A percentile compares a stretch with the other conserved stretches of the same genome.
Evolutionary conservation across 2,888 invertebrate species (phyloP).

Genomic region (Tinea pellionella): DNA sequence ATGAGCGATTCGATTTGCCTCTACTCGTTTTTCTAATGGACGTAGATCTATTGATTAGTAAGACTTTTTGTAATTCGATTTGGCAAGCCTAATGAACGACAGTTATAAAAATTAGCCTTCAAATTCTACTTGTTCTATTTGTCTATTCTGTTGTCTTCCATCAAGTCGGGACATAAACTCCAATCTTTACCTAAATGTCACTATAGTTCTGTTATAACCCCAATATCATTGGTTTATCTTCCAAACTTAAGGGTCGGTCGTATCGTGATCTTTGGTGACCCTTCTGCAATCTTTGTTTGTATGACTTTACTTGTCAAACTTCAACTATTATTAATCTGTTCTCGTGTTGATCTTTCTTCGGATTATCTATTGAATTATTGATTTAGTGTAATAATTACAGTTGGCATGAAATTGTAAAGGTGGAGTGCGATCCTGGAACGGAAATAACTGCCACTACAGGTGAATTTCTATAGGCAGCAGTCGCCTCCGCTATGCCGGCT

Average conservation of each 20-base stretch:
- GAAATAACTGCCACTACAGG: too few species aligned
- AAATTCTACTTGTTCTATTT: too few species aligned
- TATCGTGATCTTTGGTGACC: constrained; percentile 3
- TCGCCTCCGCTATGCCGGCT: too few species aligned
- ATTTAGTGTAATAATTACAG: background rate
- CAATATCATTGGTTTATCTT: background rate
- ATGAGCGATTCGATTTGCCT: too few species aligned
- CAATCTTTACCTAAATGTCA: background rate
- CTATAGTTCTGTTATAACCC: background rate
- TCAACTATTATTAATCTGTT: background rate
- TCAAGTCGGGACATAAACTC: background rate
- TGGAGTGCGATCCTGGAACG: too few species aligned
- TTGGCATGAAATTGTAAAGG: too few species aligned
- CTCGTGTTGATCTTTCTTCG: background rate
- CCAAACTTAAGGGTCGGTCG: constrained; percentile 1
- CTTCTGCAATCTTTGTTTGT: background rate
- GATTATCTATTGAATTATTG: background rate
- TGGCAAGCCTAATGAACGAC: too few species aligned
- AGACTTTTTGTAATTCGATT: too few species aligned
- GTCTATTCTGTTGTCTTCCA: background rate
- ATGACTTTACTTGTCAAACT: constrained; percentile 1
- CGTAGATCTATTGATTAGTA: too few species aligned
- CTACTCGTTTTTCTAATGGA: too few species aligned
- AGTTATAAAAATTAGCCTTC: too few species aligned
- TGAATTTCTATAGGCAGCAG: too few species aligned